These are phyloP conservation scores for Brachionus plicatilis DNA, from an alignment of 1,140 invertebrate species.

Conservation along the genomic window DNA sequence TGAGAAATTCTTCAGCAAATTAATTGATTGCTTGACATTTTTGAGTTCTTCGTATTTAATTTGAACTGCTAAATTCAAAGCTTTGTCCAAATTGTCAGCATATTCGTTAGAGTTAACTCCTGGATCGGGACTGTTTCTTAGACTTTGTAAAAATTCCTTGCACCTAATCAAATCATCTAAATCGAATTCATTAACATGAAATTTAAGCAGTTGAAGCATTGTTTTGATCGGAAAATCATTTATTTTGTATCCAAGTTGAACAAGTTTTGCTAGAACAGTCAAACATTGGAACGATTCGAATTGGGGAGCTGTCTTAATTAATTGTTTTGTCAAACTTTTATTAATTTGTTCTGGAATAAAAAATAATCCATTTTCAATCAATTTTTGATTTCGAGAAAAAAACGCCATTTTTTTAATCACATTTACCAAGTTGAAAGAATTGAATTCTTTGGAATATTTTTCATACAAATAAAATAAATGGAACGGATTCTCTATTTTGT, in stretches of 20 bases:
- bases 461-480: conserved; percentile 8
- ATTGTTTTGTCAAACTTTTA: neutral
- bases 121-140: neutral
- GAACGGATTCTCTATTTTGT: neutral
- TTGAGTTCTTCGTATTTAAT: conserved; percentile 1
- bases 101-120: neutral
- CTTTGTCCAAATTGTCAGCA: neutral
- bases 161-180: neutral
- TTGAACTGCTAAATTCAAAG: neutral
- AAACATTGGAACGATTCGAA: conserved; percentile 32
- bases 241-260: neutral
- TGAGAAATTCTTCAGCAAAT: neutral
- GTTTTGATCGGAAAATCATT: neutral
- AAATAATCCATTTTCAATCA: neutral
- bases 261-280: neutral
- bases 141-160: neutral
- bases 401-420: neutral
- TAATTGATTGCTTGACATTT: neutral
- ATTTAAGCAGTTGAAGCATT: neutral
- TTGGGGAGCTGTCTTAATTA: neutral
- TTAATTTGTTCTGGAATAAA: neutral
- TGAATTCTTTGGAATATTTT: conserved; percentile 28
- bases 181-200: conserved; percentile 7
- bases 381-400: conserved; percentile 12
- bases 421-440: conserved; percentile 1